Percentiles rank a stretch among this genome's conserved stretches.
Evolutionary conservation across 2,797 vertebrate species (phyloP).

Genomic region (Neopelma chrysocephalum): DNA sequence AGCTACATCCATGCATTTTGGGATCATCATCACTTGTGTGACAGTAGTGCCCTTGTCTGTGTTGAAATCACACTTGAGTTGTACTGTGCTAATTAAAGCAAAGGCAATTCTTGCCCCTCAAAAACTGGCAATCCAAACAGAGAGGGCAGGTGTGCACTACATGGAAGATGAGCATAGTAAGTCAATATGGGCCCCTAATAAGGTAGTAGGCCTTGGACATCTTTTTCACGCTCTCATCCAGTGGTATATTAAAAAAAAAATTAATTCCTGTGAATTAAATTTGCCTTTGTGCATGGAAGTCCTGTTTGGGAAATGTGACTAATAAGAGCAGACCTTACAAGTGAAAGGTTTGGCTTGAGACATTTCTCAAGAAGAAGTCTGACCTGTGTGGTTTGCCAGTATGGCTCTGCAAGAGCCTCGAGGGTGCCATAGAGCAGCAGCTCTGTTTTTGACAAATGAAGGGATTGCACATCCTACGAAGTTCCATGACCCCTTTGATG

Average conservation of each 20-base stretch:
- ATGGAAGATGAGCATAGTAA: not conserved
- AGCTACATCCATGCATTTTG: not conserved
- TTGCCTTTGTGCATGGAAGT: not conserved
- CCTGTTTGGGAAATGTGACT: not conserved
- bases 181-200: not conserved
- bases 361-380: not conserved
- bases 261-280: not conserved
- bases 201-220: not conserved
- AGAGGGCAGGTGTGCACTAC: not conserved
- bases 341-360: not conserved
- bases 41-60: not conserved
- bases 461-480: not conserved
- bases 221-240: not conserved
- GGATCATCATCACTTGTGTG: not conserved
- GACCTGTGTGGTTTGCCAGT: not conserved
- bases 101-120: not conserved
- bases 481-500: not conserved
- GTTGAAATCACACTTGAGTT: not conserved
- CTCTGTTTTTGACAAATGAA: not conserved
- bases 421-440: not conserved
- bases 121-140: not conserved
- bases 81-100: not conserved
- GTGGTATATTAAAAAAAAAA: not conserved
- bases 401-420: not conserved
- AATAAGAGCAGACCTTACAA: not conserved